These are phyloP conservation scores for Aphodius granarius DNA, from an alignment of 2,888 invertebrate species.

Conservation along the genomic window DNA sequence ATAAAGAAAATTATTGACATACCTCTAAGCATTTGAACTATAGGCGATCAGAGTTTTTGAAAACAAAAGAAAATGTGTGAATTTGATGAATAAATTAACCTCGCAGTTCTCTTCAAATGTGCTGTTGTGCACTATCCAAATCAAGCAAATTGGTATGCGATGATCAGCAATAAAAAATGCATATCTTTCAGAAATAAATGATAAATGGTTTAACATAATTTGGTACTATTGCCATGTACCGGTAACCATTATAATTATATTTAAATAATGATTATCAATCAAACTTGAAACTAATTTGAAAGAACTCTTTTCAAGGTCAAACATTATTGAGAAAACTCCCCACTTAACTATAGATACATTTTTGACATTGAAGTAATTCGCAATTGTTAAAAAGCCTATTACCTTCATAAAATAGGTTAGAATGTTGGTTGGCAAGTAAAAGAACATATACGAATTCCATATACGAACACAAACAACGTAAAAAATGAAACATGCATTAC, in stretches of 20 bases:
- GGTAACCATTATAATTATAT: not conserved
- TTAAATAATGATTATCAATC: not conserved
- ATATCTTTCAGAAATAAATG: not conserved
- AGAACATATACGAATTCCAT: not conserved
- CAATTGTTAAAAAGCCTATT: not conserved
- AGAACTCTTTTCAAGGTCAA: no score
- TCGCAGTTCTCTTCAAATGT: not conserved
- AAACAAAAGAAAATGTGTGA: not conserved
- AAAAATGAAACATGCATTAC: not conserved
- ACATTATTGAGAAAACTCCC: not conserved
- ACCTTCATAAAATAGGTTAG: not conserved
- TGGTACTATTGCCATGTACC: not conserved
- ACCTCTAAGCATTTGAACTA: not conserved
- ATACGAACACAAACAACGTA: not conserved
- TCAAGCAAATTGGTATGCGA: not conserved
- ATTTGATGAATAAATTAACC: not conserved
- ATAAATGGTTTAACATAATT: not conserved
- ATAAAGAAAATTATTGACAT: not conserved
- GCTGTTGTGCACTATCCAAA: not conserved
- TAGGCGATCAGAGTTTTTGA: not conserved
- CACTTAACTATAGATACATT: no score
- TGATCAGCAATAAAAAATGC: not conserved
- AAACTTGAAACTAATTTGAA: no score
- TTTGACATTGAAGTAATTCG: not conserved
- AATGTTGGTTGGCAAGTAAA: not conserved